Percentiles rank a stretch among this genome's conserved stretches.
Evolutionary conservation across 2,888 invertebrate genomes (phyloP).

Genomic region (Hyles lineata): DNA sequence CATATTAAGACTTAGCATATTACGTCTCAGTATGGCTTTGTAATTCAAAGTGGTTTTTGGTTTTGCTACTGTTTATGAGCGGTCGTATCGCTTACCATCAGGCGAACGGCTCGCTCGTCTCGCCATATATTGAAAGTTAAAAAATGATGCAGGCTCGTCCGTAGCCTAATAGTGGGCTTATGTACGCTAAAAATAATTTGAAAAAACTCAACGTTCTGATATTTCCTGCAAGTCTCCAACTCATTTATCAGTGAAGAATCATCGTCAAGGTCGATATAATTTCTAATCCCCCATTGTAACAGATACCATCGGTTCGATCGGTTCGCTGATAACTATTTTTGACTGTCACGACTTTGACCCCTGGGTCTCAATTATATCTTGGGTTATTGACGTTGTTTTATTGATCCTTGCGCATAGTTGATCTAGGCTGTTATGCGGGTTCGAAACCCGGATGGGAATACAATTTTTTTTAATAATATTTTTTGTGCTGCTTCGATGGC

Average conservation of each 20-base stretch:
- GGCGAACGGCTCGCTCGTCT: no score
- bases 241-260: constrained; percentile 38
- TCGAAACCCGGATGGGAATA: constrained; percentile 6
- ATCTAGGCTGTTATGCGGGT: not conserved
- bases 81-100: no score
- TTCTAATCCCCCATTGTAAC: constrained; percentile 66
- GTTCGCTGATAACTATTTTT: constrained; percentile 19
- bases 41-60: no score
- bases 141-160: no score
- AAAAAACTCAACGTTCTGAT: not conserved
- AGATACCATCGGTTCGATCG: constrained; percentile 58
- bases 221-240: not conserved
- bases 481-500: not conserved
- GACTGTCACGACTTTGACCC: constrained; percentile 29
- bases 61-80: no score
- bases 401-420: constrained; percentile 10
- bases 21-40: no score
- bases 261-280: constrained; percentile 65
- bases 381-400: constrained; percentile 24
- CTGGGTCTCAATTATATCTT: constrained; percentile 26
- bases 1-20: no score
- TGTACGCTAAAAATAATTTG: not conserved
- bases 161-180: no score
- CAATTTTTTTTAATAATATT: no score
- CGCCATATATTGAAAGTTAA: no score